Evolutionary conservation across 2,797 vertebrate genomes (phyloP).

Genomic region (Peromyscus eremicus): DNA sequence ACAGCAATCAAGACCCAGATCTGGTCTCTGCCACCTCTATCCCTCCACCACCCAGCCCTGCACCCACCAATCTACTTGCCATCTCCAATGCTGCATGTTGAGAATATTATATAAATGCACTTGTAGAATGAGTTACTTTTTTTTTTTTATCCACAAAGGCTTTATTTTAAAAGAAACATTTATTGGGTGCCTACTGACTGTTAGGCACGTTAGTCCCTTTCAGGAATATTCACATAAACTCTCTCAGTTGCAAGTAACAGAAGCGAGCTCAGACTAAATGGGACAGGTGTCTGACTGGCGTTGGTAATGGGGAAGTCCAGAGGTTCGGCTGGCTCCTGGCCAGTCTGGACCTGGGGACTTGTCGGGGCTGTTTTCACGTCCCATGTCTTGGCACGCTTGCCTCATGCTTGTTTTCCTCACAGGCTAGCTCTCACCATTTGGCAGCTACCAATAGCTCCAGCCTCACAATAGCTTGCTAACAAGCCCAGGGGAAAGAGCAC

Average conservation of each 20-base stretch:
- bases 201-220: background rate
- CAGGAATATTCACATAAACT: background rate
- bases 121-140: background rate
- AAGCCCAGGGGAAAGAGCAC: background rate
- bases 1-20: background rate
- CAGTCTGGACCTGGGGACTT: conserved; percentile 19
- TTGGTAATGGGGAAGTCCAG: background rate
- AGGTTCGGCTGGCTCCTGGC: conserved; percentile 16
- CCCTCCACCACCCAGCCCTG: background rate
- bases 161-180: conserved; percentile 58
- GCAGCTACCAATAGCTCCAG: background rate
- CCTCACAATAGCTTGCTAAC: background rate
- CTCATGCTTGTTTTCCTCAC: background rate
- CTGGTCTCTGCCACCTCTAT: background rate
- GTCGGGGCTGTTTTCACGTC: background rate
- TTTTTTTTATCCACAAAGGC: background rate
- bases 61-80: background rate
- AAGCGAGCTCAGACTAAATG: background rate
- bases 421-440: background rate
- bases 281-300: background rate
- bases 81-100: background rate
- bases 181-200: background rate
- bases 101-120: background rate
- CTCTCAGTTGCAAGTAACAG: background rate
- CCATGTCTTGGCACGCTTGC: background rate